Evolutionary conservation across 2,888 invertebrate genomes (phyloP).

Genomic region (Aphodius sticticus): DNA sequence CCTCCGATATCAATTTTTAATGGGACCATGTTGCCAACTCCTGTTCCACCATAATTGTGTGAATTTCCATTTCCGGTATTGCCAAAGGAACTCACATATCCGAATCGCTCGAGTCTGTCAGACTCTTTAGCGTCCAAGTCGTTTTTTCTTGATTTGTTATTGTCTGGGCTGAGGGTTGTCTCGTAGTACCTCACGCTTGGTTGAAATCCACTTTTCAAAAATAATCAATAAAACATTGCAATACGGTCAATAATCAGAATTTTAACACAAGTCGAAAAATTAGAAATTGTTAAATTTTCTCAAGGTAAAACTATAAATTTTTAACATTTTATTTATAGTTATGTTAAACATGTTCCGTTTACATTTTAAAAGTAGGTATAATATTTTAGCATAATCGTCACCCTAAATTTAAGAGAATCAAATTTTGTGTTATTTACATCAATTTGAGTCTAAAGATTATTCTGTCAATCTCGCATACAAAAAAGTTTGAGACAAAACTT

Average conservation of each 20-base stretch:
- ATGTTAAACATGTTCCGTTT: no score
- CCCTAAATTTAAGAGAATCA: no score
- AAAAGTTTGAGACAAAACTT: no score
- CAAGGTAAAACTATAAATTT: no score
- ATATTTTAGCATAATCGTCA: no score
- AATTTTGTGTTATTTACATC: no score
- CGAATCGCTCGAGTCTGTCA: conserved; percentile 64
- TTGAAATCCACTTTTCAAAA: conserved; percentile 53
- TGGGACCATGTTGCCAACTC: conserved; percentile 70
- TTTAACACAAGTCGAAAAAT: no score
- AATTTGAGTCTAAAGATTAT: no score
- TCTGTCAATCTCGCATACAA: no score
- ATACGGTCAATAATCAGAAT: background rate
- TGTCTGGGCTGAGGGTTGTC: conserved; percentile 45
- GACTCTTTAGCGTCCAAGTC: conserved; percentile 49
- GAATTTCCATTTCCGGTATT: conserved; percentile 56
- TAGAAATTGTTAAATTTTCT: no score
- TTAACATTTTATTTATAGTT: no score
- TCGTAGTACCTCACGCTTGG: conserved; percentile 60
- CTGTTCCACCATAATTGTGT: conserved; percentile 46
- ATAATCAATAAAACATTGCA: background rate
- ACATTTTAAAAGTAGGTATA: no score
- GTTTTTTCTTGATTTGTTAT: conserved; percentile 45
- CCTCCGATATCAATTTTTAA: conserved; percentile 85
- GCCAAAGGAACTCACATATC: conserved; percentile 63